Percentiles rank a stretch among this genome's conserved stretches.
Evolutionary conservation across 2,888 invertebrate species (phyloP).

Genomic region (Crioceris asparagi): DNA sequence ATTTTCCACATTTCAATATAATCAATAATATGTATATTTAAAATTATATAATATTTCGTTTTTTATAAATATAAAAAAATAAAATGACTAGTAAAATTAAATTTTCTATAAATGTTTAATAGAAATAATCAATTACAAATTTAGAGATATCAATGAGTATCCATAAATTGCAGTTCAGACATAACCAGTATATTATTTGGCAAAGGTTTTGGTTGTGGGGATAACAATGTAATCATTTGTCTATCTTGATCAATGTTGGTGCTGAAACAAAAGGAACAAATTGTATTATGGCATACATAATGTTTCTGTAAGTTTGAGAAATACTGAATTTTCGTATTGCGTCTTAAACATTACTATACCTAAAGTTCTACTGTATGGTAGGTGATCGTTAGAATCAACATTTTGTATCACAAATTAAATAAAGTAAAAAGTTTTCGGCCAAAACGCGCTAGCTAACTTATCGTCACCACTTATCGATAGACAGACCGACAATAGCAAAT

Average conservation of each 20-base stretch:
- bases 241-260: conserved; percentile 84
- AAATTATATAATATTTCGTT: not conserved
- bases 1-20: not conserved
- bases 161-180: conserved; percentile 92
- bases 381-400: no score
- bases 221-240: conserved; percentile 78
- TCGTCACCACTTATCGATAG: no score
- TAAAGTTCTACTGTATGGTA: no score
- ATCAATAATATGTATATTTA: no score
- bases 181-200: conserved; percentile 78
- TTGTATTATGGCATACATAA: not conserved
- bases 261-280: conserved; percentile 42
- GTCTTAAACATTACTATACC: no score
- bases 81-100: not conserved
- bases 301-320: not conserved
- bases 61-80: not conserved
- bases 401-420: no score
- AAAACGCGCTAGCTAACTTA: no score
- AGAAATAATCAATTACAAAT: not conserved
- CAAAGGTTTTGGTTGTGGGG: conserved; percentile 88
- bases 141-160: conserved; percentile 54
- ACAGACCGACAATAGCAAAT: no score
- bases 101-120: not conserved
- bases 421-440: no score
- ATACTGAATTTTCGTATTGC: no score